Evolutionary conservation across 2,113 vertebrate species (phyloP).

Genomic region (Protobothrops mucrosquamatus): DNA sequence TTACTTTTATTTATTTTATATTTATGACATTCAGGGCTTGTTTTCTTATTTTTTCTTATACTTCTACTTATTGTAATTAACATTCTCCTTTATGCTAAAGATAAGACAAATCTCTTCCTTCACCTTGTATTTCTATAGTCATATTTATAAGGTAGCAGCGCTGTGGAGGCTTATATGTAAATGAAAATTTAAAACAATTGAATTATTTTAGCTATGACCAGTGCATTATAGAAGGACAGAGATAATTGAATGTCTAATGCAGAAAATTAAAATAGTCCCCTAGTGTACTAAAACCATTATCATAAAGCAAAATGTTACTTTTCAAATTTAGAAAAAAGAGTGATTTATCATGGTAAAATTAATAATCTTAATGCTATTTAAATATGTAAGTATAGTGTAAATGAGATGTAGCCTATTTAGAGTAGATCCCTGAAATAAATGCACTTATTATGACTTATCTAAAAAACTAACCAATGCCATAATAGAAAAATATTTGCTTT

Average conservation of each 20-base stretch:
- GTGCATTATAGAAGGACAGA: background rate
- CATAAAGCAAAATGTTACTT: background rate
- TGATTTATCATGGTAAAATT: background rate
- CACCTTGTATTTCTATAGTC: background rate
- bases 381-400: background rate
- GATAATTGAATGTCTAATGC: background rate
- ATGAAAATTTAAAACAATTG: background rate
- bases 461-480: background rate
- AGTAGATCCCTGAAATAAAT: background rate
- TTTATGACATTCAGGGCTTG: slow-evolving; percentile 46
- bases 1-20: background rate
- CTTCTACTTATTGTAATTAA: slow-evolving; percentile 17
- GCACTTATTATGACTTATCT: background rate
- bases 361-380: background rate
- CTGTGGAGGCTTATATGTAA: background rate
- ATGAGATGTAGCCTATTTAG: background rate
- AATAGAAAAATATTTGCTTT: background rate
- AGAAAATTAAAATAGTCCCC: background rate
- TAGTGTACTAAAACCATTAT: background rate
- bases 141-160: background rate
- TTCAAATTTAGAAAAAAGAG: background rate
- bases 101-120: background rate
- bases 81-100: background rate
- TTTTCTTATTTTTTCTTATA: slow-evolving; percentile 26
- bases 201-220: background rate